phyloP scores from a whole-genome alignment of 2,113 vertebrate genomes.

The Pteronura brasiliensis region DNA sequence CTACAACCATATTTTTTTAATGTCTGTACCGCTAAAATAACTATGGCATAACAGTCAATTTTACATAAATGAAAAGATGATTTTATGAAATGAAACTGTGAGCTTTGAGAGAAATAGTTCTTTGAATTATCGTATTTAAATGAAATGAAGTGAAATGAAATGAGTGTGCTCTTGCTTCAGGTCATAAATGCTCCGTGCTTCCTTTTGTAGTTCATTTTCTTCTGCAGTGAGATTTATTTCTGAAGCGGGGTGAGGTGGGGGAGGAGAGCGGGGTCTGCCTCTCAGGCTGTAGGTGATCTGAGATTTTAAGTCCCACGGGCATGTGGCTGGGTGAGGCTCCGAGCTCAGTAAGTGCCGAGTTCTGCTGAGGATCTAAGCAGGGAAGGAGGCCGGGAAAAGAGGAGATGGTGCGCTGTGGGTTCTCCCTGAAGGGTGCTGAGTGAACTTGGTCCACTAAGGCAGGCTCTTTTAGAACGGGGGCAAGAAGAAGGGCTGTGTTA shows the following conservation, averaged over 20 bases:
- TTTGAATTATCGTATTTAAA: not conserved
- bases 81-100: not conserved
- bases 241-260: not conserved
- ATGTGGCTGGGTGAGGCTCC: not conserved
- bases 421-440: not conserved
- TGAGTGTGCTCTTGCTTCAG: not conserved
- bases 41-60: not conserved
- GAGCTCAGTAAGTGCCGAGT: not conserved
- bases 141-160: not conserved
- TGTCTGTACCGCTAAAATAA: not conserved
- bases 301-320: not conserved
- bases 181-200: not conserved
- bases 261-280: not conserved
- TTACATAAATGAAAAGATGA: not conserved
- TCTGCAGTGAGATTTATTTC: constrained; percentile 6
- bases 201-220: not conserved
- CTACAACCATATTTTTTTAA: not conserved
- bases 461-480: not conserved
- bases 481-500: not conserved
- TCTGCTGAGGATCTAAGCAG: not conserved
- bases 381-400: not conserved
- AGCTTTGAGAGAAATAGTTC: not conserved
- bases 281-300: not conserved
- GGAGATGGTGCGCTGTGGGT: not conserved
- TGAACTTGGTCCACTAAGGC: not conserved